Percentiles rank a stretch among this genome's conserved stretches.
Conservation (phyloP, 2,888 invertebrate species). For the Euspilapteryx auroguttella region DNA sequence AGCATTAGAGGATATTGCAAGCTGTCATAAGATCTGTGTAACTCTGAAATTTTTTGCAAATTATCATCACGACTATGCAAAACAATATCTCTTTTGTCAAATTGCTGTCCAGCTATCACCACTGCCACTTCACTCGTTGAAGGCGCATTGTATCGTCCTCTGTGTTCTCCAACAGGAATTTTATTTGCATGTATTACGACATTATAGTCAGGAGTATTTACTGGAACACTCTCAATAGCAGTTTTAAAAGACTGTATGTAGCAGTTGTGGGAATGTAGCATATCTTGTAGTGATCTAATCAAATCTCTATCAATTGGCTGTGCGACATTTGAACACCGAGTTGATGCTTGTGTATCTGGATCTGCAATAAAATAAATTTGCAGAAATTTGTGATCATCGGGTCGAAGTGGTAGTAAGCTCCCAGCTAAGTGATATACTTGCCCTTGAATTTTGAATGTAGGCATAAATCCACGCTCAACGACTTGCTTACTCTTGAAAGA, state of each 20-base stretch:
- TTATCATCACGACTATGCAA: conserved; percentile 10
- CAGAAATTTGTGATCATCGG: conserved; percentile 12
- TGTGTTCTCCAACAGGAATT: conserved; percentile 14
- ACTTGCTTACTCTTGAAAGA: conserved; percentile 10
- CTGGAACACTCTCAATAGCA: conserved; percentile 12
- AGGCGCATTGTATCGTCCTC: conserved; percentile 13
- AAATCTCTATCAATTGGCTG: conserved; percentile 12
- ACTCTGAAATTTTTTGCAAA: conserved; percentile 15
- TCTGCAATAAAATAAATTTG: conserved; percentile 17
- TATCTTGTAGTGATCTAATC: conserved; percentile 13
- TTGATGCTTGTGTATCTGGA: conserved; percentile 11
- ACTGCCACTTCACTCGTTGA: conserved; percentile 14
- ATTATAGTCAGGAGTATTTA: conserved; percentile 13
- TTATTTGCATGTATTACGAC: conserved; percentile 15
- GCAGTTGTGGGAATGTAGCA: conserved; percentile 12
- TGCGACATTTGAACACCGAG: conserved; percentile 11
- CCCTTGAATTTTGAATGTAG: conserved; percentile 14
- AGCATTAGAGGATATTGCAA: not conserved
- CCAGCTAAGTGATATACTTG: conserved; percentile 16
- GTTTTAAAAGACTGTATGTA: conserved; percentile 15
- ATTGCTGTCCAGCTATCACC: conserved; percentile 13
- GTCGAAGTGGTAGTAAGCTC: conserved; percentile 11
- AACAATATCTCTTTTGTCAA: conserved; percentile 6
- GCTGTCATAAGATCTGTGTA: conserved; percentile 16
- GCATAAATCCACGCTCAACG: conserved; percentile 12